Conservation (phyloP, 2,888 invertebrate species). For the Tricholauxania praeusta region DNA sequence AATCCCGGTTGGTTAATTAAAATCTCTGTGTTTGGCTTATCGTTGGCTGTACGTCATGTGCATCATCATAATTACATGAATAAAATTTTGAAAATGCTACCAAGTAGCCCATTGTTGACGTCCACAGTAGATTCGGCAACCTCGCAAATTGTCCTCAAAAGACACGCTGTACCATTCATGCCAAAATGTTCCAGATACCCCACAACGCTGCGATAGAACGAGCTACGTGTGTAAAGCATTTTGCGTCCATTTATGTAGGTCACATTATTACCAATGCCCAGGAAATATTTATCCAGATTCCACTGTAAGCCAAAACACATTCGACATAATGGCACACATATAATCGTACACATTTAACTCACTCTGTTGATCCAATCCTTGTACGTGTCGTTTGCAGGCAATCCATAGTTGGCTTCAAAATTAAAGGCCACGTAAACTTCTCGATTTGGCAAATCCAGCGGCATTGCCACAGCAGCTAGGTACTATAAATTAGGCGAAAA, state of each 20-base stretch:
- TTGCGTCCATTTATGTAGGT: constrained; percentile 57
- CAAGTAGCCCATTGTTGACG: constrained; percentile 74
- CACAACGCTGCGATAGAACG: constrained; percentile 58
- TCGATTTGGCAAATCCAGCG: constrained; percentile 76
- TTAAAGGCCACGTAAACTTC: constrained; percentile 81
- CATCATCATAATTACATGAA: constrained; percentile 73
- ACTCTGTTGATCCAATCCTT: constrained; percentile 72
- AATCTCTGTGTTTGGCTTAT: neutral
- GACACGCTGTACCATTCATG: constrained; percentile 71
- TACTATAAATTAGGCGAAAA: constrained; percentile 68
- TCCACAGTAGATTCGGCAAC: constrained; percentile 67
- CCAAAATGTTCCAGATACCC: constrained; percentile 60
- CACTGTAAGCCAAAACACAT: constrained; percentile 52
- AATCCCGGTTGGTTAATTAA: constrained; percentile 11
- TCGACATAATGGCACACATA: neutral
- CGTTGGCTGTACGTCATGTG: neutral
- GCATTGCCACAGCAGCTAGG: constrained; percentile 78
- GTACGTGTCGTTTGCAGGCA: constrained; percentile 73
- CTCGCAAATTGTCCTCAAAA: constrained; percentile 77
- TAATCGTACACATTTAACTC: constrained; percentile 52
- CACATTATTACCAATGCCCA: constrained; percentile 59
- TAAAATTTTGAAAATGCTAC: constrained; percentile 76
- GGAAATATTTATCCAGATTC: constrained; percentile 57
- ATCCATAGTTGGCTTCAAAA: constrained; percentile 77
- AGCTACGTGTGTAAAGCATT: constrained; percentile 53